phyloP scores from a whole-genome alignment of 2,888 invertebrate species.

The Dryobotodes eremita region DNA sequence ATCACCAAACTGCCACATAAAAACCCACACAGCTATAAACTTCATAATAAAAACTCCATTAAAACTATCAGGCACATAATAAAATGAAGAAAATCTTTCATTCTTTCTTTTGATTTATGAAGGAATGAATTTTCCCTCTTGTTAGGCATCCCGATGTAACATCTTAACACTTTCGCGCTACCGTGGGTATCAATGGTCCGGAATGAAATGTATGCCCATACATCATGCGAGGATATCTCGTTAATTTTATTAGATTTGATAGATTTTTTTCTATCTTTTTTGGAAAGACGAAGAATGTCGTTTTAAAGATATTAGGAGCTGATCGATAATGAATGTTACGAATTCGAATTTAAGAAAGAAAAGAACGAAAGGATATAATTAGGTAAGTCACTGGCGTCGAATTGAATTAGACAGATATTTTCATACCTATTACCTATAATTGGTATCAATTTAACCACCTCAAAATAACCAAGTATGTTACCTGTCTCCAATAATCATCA shows the following conservation, averaged over 20 bases:
- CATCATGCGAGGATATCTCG: slow-evolving; percentile 40
- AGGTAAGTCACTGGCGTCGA: background rate
- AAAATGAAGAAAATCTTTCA: slow-evolving; percentile 52
- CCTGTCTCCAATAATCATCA: too few species aligned
- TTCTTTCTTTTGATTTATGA: slow-evolving; percentile 72
- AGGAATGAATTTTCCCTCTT: slow-evolving; percentile 72
- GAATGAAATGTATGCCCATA: slow-evolving; percentile 67
- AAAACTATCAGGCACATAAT: slow-evolving; percentile 46
- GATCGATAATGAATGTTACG: background rate
- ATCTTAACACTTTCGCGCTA: slow-evolving; percentile 77
- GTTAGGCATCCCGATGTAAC: slow-evolving; percentile 72
- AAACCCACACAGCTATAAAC: background rate
- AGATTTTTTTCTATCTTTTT: background rate
- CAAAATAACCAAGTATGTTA: too few species aligned
- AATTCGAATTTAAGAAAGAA: background rate
- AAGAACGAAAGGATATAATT: background rate
- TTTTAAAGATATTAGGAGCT: background rate
- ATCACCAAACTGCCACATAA: background rate
- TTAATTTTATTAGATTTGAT: slow-evolving; percentile 45
- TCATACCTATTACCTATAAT: too few species aligned
- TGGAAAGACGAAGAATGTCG: background rate
- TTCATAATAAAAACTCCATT: slow-evolving; percentile 28
- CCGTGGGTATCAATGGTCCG: slow-evolving; percentile 74
- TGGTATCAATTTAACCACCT: too few species aligned
- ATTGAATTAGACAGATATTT: too few species aligned